Base-by-base conservation (phyloP, 1,140 invertebrate species). In the Trichonephila clavata region DNA sequence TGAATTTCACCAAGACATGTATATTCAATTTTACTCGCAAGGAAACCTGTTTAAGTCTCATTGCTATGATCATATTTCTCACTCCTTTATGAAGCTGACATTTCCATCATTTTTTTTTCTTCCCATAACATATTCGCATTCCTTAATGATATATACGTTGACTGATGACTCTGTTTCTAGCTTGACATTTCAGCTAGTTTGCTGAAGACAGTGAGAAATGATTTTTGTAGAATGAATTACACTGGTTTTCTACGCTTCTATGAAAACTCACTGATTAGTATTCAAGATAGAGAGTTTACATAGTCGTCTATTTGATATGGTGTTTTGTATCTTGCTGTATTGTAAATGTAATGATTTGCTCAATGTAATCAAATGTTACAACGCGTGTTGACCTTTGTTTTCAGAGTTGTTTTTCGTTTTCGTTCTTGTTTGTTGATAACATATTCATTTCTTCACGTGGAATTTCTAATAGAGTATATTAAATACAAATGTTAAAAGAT, bases 101-200 rank as follows among this genome's bases (percentile, higher is more conserved):
- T 83, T 83, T 83, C 50, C 20, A 83, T 83, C 39, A 83, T 59
- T 24, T 57, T 27, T 77, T 59, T 68, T n/a, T 50, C 43, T 24
- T 21, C 20, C 24, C 50, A 13, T 57, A 83, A 83, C 21, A n/a
- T 83, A 59, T 83, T 57, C 39, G 81, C 43, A 57, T 83, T 83
- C 20, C 27, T 57, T 83, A 57, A 83, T 83, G 81, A 83, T 83
- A 83, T 21, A n/a, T 21, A 10, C 43, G 20, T 59, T 83, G 81
- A 83, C 20, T 83, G 81, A 83, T 83, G 81, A 59, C 81, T 83
- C 50, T 83, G 50, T 83, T 83, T 14, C 32, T 18, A 83, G 50
- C 81, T 83, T 83, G 81, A 83, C 81, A 50, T 59, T 83, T 83
- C 5, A 10, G 20, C 43, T 27, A 39, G 50, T 59, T 83, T 83